Evolutionary conservation across 2,113 vertebrate species (phyloP).

Genomic region (Ailurus styani): DNA sequence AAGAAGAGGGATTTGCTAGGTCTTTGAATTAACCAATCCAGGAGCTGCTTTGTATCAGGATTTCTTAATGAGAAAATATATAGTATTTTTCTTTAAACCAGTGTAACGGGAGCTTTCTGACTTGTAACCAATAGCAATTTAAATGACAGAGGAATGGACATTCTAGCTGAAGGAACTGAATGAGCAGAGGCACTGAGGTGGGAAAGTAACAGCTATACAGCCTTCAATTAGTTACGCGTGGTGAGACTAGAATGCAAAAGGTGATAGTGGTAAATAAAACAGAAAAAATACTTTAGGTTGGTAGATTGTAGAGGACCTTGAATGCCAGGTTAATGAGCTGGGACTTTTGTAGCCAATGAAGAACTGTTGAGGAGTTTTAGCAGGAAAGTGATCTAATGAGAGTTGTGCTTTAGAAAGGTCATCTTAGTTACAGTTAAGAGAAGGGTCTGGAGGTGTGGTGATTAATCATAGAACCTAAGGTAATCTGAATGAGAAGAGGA

Average conservation of each 20-base stretch:
- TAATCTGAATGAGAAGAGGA: neutral
- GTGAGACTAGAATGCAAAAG: neutral
- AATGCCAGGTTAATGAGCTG: neutral
- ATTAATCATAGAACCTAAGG: neutral
- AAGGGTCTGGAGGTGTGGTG: neutral
- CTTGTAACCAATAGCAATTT: neutral
- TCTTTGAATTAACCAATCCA: neutral
- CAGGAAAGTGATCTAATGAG: neutral
- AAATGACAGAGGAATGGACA: neutral
- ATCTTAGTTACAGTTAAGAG: neutral
- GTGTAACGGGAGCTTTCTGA: neutral
- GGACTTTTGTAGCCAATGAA: neutral
- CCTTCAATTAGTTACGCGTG: neutral
- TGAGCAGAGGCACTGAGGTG: neutral
- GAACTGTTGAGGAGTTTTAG: neutral
- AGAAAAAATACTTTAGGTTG: neutral
- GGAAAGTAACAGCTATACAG: neutral
- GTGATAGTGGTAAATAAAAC: neutral
- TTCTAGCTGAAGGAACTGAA: neutral
- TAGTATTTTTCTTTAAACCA: neutral
- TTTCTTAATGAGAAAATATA: slow-evolving; percentile 15
- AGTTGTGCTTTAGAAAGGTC: neutral
- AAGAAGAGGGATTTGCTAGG: neutral
- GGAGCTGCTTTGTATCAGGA: neutral
- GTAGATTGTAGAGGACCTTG: neutral